Evolutionary conservation across 2,888 invertebrate genomes (phyloP).

Genomic region (Hyppa rectilinea): DNA sequence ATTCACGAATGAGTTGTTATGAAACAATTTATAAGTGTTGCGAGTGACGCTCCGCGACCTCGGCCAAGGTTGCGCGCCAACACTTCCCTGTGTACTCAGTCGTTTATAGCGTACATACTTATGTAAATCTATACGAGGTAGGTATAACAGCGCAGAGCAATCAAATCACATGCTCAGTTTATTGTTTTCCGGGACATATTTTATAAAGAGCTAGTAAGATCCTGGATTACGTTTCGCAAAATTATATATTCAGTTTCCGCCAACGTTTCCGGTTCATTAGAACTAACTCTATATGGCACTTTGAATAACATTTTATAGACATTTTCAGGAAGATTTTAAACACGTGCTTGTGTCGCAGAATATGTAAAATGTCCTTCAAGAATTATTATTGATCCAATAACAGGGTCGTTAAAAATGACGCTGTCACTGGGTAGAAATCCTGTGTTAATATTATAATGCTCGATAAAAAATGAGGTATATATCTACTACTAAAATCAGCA

Average conservation of each 20-base stretch:
- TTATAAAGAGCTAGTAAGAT: slow-evolving; percentile 36
- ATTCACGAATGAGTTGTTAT: slow-evolving; percentile 79
- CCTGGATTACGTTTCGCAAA: slow-evolving; percentile 25
- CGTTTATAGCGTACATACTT: slow-evolving; percentile 80
- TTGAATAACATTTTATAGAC: background rate
- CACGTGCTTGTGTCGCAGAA: slow-evolving; percentile 16
- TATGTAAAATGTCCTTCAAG: slow-evolving; percentile 47
- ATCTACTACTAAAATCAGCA: slow-evolving; percentile 79
- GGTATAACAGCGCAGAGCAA: slow-evolving; percentile 64
- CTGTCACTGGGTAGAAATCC: slow-evolving; percentile 20
- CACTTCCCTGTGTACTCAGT: slow-evolving; percentile 89
- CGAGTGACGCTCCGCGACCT: slow-evolving; percentile 87
- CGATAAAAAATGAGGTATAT: slow-evolving; percentile 68
- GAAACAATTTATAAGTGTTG: slow-evolving; percentile 86
- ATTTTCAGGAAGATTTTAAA: slow-evolving; percentile 14
- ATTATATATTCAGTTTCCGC: slow-evolving; percentile 11
- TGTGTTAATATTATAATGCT: slow-evolving; percentile 37
- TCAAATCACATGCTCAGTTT: slow-evolving; percentile 70
- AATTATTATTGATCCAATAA: slow-evolving; percentile 39
- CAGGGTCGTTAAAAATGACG: slow-evolving; percentile 40
- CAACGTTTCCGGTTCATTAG: slow-evolving; percentile 20
- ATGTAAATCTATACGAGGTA: slow-evolving; percentile 73
- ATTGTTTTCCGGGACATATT: slow-evolving; percentile 72
- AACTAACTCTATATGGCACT: slow-evolving; percentile 8
- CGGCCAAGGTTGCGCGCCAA: slow-evolving; percentile 86